Evolutionary conservation across 2,113 vertebrate genomes (phyloP), one percentile per base, ranked within the genome.

Genomic region (Microcebus griseorufus): DNA sequence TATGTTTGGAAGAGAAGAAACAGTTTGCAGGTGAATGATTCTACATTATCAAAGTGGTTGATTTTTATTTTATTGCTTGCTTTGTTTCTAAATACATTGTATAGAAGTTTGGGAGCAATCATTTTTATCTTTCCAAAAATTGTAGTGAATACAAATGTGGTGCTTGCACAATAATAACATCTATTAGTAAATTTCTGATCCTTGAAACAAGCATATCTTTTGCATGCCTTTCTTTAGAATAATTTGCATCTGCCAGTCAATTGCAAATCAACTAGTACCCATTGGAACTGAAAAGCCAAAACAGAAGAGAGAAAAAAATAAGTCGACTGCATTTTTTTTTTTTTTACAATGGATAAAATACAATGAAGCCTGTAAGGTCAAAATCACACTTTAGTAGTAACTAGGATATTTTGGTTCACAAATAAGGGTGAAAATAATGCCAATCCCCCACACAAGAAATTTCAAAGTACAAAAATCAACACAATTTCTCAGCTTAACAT

Each of bases 171-270:
- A 73, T 62, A 73, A 58, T 95, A 3, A 55, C 32, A 65, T 92
- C 65, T 82, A 64, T 93, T 93, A 92, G 91, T 88, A 75, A 9
- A 75, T 92, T 96, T 94, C 55, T 93, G 90, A 90, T 58, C 83
- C 80, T 96, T 65, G 62, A 86, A 96, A 65, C 93, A 89, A 95
- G 73, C 55, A 78, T 92, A 34, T 53, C 51, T 86, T 95, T 95
- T 95, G 83, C 93, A 79, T 93, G 51, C 62, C 62, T 95, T 82
- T 93, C 48, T 96, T 97, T 89, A 93, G 93, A 93, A 96, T 86
- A 20, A 78, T 93, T 95, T 96, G 55, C n/a, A 93, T 32, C 22
- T 4, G 62, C 23, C 20, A 53, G 55, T 82, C 89, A 79, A 83
- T 87, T 32, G 3, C 37, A 95, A 96, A 93, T 96, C 86, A 95